These are phyloP conservation scores for Dipodomys ordii DNA, from an alignment of 2,113 vertebrate species.

Conservation along the genomic window DNA sequence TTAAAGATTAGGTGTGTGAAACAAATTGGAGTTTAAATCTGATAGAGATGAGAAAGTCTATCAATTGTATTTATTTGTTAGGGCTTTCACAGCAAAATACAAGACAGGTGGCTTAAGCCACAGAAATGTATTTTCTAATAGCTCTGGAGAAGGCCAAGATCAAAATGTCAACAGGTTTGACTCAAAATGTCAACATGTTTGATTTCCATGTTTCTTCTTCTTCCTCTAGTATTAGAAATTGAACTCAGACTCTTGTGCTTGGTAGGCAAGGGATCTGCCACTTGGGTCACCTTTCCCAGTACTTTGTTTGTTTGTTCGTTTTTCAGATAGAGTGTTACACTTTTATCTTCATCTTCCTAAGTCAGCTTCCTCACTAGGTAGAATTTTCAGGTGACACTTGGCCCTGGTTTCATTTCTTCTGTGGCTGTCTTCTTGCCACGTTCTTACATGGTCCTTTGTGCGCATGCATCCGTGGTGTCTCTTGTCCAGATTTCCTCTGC, in stretches of 20 bases:
- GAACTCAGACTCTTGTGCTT: neutral
- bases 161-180: neutral
- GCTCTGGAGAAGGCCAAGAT: neutral
- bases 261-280: neutral
- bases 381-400: too few species aligned
- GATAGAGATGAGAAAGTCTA: neutral
- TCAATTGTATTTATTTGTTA: neutral
- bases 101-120: neutral
- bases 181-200: neutral
- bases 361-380: too few species aligned
- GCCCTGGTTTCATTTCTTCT: neutral
- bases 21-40: constrained; percentile 36
- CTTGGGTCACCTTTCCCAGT: too few species aligned
- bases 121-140: constrained; percentile 3
- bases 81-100: neutral
- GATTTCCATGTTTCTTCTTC: neutral
- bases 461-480: neutral
- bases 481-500: neutral
- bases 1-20: constrained; percentile 27
- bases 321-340: too few species aligned
- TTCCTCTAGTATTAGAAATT: neutral
- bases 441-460: neutral
- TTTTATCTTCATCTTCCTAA: too few species aligned
- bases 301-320: too few species aligned
- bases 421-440: neutral